Base-by-base conservation (phyloP, 2,888 invertebrate species). In the Beris chalybata region DNA sequence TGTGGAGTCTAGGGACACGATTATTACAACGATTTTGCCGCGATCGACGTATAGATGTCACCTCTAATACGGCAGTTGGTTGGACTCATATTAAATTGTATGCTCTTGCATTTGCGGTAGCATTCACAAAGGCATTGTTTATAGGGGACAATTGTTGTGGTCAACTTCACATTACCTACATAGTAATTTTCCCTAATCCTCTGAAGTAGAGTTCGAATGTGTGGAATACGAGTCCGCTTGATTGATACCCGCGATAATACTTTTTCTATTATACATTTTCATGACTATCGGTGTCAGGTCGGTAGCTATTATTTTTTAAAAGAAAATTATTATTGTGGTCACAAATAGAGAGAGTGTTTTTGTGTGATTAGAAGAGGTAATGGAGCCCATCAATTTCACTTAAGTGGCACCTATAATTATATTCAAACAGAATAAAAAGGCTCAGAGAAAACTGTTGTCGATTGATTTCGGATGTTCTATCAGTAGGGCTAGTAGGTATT, bases 311-410 rank as follows among this genome's bases (percentile, higher is more conserved):
- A 53, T 54, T 64, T 54, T 44, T 64, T 53, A 47, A 52, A 13
- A 54, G 64, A 44, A 64, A 64, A 64, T 54, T 64, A 54, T 31
- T 54, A 44, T 53, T 64, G 50, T 50, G 50, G 61, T 38, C 50
- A 13, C 11, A 30, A 48, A 61, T 50, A 50, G 61, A 43, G 61
- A 32, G 52, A 32, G 52, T 22, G 50, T 61, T 44, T 54, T 53
- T 63, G 47, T 63, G 44, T 63, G 67, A 64, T 67, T 69, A 67
- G 54, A 66, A 52, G 47, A 69, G 69, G 67, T 69, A 69, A 67
- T 67, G 67, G 67, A 69, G 67, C 69, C 67, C 67, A 69, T 69
- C 67, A 69, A 67, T 69, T 69, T 66, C 67, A 66, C 64, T 69
- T 69, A 69, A 67, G 67, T 69, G 66, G 66, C 22, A 22, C 13